phyloP scores from a whole-genome alignment of 2,888 invertebrate genomes.

The Phengaris arion region DNA sequence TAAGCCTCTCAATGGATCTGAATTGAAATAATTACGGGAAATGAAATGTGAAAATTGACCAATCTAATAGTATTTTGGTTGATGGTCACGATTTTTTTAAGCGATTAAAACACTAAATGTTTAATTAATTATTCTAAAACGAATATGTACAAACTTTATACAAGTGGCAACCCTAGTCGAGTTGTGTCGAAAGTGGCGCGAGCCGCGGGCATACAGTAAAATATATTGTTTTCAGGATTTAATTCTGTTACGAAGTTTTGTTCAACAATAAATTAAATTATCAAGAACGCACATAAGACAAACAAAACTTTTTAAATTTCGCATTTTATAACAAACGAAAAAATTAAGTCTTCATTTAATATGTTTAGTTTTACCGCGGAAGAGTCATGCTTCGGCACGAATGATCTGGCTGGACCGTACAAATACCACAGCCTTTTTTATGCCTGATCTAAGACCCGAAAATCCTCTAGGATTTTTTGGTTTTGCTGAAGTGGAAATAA shows the following conservation, averaged over 20 bases:
- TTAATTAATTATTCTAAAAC: no score
- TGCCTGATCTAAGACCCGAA: no score
- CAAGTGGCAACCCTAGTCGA: not conserved
- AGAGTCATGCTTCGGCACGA: not conserved
- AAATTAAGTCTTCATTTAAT: not conserved
- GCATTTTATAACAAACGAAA: not conserved
- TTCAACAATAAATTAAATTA: constrained; percentile 15
- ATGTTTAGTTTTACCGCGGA: not conserved
- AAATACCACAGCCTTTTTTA: no score
- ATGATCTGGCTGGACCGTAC: not conserved
- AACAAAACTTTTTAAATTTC: not conserved
- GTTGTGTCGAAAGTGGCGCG: not conserved
- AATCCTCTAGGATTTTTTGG: no score
- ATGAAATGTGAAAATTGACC: no score
- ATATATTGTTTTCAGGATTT: constrained; percentile 14
- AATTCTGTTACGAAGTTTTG: constrained; percentile 17
- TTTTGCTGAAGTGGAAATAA: no score
- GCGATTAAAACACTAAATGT: no score
- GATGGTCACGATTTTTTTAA: no score
- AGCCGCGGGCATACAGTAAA: constrained; percentile 11
- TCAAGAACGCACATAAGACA: not conserved
- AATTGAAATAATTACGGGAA: no score
- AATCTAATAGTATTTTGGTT: no score
- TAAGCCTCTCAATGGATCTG: no score
- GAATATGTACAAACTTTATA: no score